Evolutionary conservation across 2,888 invertebrate species (phyloP).

Genomic region (Ophion costatus): DNA sequence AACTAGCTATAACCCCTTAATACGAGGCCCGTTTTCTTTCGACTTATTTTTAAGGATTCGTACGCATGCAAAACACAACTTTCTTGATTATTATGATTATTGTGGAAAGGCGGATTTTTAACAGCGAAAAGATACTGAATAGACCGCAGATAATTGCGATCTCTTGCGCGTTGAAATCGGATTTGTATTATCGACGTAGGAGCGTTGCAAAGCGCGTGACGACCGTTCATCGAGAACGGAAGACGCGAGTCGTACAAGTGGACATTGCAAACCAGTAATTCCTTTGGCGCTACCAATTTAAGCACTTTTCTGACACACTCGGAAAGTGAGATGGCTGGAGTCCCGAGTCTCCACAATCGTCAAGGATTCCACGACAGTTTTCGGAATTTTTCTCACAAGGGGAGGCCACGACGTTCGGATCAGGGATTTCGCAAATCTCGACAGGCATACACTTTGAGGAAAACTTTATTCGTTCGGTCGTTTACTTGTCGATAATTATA

Average conservation of each 20-base stretch:
- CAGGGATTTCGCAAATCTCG: too few relatives aligned
- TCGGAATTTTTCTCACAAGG: neutral
- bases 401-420: too few relatives aligned
- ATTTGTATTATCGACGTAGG: neutral
- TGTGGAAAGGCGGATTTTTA: neutral
- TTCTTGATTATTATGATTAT: neutral
- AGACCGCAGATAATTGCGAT: too few relatives aligned
- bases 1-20: too few relatives aligned
- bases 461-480: too few relatives aligned
- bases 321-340: neutral
- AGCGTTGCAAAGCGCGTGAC: neutral
- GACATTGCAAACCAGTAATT: neutral
- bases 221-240: neutral
- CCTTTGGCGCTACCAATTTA: neutral
- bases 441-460: too few relatives aligned
- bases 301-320: neutral
- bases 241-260: neutral
- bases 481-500: too few relatives aligned
- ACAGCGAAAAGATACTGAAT: too few relatives aligned
- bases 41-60: neutral
- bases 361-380: neutral
- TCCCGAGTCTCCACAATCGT: neutral
- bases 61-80: neutral
- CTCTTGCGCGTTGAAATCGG: neutral
- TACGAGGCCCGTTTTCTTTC: neutral